Evolutionary conservation across 2,888 invertebrate genomes (phyloP), one percentile per base, ranked within the genome.

Genomic region (Lepidochitona cinerea): DNA sequence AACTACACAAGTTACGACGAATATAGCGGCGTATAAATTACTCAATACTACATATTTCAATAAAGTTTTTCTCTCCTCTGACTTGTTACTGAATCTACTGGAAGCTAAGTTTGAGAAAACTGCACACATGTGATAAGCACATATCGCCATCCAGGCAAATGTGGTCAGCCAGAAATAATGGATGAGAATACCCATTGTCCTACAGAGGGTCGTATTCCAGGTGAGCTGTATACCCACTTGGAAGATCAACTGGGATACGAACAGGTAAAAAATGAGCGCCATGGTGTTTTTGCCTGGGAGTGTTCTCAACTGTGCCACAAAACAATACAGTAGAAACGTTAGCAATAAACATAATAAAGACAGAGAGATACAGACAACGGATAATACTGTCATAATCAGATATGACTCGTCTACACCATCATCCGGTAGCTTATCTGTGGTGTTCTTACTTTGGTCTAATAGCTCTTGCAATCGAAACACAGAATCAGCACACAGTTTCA

Each of bases 101-200:
- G 37, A n/a, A 3, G 37, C 37, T 23, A 66, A 18, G 37, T 66
- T 66, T 18, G 66, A 37, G 26, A 66, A 66, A n/a, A 37, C 66
- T 23, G 66, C 18, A 66, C 37, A 66, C 66, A 66, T 66, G 6
- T 66, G 35, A 37, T 66, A 66, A 37, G 66, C 66, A 2, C n/a
- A 32, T 14, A 66, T 5, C 9, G 66, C 37, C 66, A 66, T 66
- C 66, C 66, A 66, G 66, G 33, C 66, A 36, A 66, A 66, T 4
- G 66, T n/a, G 3, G 66, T 66, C 14, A 66, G 18, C 66, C 66
- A 66, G 66, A 66, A 66, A 35, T 66, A 66, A 36, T 66, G 66
- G 23, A 66, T 37, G 33, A 36, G 35, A 1, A 66, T 26, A 14
- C 66, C 66, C 35, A 66, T 23, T 1, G 29, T 26, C 1, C 37